Evolutionary conservation across 2,888 invertebrate species (phyloP).

Genomic region (Cryptophagus acutangulus): DNA sequence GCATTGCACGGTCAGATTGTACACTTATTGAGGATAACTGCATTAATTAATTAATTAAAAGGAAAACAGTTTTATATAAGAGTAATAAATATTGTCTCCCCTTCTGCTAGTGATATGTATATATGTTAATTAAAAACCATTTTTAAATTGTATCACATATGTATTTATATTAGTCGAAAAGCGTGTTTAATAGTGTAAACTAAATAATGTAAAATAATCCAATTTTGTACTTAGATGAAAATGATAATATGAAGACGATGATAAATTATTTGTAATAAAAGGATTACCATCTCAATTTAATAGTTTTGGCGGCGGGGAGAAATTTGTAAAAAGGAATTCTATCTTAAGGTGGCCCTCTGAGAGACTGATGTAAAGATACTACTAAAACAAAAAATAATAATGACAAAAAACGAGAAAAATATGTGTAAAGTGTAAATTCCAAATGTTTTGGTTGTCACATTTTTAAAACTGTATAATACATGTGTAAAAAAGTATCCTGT

Average conservation of each 20-base stretch:
- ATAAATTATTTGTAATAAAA: no score
- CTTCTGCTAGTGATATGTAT: slow-evolving; percentile 42
- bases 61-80: no score
- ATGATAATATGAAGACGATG: background rate
- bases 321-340: slow-evolving; percentile 20
- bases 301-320: slow-evolving; percentile 36
- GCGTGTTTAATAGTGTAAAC: slow-evolving; percentile 42
- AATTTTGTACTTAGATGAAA: slow-evolving; percentile 38
- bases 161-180: slow-evolving; percentile 40
- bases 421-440: slow-evolving; percentile 51
- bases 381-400: slow-evolving; percentile 27
- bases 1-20: no score
- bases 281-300: no score
- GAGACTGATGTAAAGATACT: slow-evolving; percentile 52
- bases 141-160: slow-evolving; percentile 40
- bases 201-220: slow-evolving; percentile 44
- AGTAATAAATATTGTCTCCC: slow-evolving; percentile 26
- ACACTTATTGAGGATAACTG: slow-evolving; percentile 42
- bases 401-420: no score
- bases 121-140: slow-evolving; percentile 36
- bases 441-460: slow-evolving; percentile 43
- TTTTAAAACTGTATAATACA: slow-evolving; percentile 48
- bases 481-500: slow-evolving; percentile 45
- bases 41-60: slow-evolving; percentile 14
- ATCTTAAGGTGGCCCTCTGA: slow-evolving; percentile 40